Conservation (phyloP, 2,888 invertebrate genomes). For the Fissipunctia ypsillon region DNA sequence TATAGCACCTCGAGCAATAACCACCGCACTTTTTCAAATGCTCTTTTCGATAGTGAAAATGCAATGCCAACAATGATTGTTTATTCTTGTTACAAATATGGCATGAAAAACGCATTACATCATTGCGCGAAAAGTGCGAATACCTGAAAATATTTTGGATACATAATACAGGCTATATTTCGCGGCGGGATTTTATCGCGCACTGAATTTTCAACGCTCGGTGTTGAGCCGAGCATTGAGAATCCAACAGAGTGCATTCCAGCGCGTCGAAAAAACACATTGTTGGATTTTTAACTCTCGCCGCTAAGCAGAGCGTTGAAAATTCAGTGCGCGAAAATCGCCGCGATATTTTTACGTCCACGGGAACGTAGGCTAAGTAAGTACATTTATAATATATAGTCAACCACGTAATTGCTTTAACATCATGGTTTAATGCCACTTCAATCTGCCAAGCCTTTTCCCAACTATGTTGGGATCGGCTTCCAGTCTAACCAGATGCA, state of each 20-base stretch:
- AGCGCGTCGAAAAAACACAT: too few species aligned
- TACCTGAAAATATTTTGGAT: conserved; percentile 66
- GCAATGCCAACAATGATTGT: conserved; percentile 60
- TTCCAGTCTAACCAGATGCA: neutral
- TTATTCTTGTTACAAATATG: conserved; percentile 70
- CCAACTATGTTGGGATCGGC: neutral
- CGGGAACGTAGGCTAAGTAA: too few species aligned
- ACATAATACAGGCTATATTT: neutral
- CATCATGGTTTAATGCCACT: neutral
- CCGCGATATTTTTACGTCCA: too few species aligned
- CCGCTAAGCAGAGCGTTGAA: too few species aligned
- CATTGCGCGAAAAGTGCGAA: conserved; percentile 63
- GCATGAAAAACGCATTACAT: conserved; percentile 64
- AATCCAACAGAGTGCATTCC: too few species aligned
- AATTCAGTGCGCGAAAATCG: too few species aligned
- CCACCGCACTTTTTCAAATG: conserved; percentile 78
- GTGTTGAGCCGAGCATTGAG: too few species aligned
- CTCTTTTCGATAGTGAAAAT: conserved; percentile 79
- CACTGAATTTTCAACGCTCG: too few species aligned
- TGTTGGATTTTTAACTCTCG: too few species aligned
- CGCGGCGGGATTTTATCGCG: too few species aligned
- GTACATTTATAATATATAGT: neutral
- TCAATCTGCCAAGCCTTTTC: neutral
- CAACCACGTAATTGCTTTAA: neutral
- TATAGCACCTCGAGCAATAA: conserved; percentile 72